phyloP scores from a whole-genome alignment of 1,140 invertebrate genomes.

The Rhopalosiphum padi region DNA sequence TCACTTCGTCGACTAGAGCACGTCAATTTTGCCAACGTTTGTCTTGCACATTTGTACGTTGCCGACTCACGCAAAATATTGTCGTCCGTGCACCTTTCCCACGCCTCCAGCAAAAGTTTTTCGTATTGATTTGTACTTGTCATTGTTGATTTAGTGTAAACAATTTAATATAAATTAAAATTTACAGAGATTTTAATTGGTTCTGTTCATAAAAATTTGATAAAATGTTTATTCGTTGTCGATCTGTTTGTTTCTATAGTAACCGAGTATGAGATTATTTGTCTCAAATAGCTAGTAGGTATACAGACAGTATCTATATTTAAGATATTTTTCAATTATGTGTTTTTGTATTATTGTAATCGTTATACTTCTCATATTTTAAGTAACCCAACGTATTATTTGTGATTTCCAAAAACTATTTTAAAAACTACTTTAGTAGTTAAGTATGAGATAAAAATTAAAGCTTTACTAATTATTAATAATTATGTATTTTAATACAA shows the following conservation, averaged over 20 bases:
- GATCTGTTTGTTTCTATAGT: not conserved
- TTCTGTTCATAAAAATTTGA: not conserved
- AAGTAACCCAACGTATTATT: too few species aligned
- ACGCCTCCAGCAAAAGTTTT: not conserved
- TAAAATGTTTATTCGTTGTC: not conserved
- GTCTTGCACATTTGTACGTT: not conserved
- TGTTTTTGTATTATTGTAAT: conserved; percentile 3
- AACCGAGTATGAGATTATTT: not conserved
- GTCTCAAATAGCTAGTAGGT: not conserved
- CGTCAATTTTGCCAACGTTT: not conserved
- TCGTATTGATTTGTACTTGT: not conserved
- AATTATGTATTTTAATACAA: too few species aligned
- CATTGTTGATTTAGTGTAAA: not conserved
- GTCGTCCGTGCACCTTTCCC: not conserved
- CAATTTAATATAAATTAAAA: not conserved
- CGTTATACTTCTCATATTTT: too few species aligned
- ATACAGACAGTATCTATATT: not conserved
- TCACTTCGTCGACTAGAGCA: not conserved
- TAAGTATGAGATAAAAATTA: too few species aligned
- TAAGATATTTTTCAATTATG: too few species aligned
- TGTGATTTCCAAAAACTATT: too few species aligned
- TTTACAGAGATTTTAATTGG: not conserved
- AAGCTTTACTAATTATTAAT: too few species aligned
- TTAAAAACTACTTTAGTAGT: too few species aligned
- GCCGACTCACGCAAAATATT: not conserved